Percentiles rank a stretch among this genome's conserved stretches.
Conservation (phyloP, 1,140 invertebrate species). For the Spodoptera frugiperda region DNA sequence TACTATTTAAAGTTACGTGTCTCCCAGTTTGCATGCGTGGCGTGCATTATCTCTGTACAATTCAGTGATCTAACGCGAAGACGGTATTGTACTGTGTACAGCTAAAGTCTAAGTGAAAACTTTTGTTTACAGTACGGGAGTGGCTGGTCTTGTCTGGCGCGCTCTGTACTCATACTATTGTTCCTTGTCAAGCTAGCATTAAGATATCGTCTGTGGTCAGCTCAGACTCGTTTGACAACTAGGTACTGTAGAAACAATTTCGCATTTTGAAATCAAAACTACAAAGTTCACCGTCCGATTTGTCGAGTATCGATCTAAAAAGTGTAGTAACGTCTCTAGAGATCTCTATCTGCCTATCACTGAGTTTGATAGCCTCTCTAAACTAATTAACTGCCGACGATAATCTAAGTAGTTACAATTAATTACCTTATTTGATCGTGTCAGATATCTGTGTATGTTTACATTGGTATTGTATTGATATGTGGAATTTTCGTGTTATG, state of each 20-base stretch:
- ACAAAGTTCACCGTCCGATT: not conserved
- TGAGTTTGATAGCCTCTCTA: conserved; percentile 8
- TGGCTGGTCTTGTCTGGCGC: conserved; percentile 31
- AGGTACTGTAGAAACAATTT: conserved; percentile 14
- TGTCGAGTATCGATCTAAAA: conserved; percentile 20
- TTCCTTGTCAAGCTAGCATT: conserved; percentile 4
- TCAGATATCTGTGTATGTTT: not conserved
- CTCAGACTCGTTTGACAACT: conserved; percentile 29
- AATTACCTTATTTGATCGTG: conserved; percentile 22
- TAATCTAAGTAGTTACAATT: conserved; percentile 3
- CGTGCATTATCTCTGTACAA: conserved; percentile 37
- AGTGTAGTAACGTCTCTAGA: not conserved
- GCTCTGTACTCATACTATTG: conserved; percentile 18
- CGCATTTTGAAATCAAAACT: conserved; percentile 8
- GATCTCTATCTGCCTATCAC: conserved; percentile 9
- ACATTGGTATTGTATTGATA: not conserved
- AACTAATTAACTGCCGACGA: conserved; percentile 20
- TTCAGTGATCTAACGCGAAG: conserved; percentile 26
- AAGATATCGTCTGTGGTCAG: conserved; percentile 13
- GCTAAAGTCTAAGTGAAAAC: conserved; percentile 41
- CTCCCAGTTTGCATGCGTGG: conserved; percentile 48
- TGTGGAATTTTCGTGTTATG: conserved; percentile 40
- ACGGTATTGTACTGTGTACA: conserved; percentile 6
- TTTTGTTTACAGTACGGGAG: conserved; percentile 29
- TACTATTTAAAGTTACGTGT: conserved; percentile 59